Evolutionary conservation across 2,797 vertebrate genomes (phyloP).

Genomic region (Hephaestus fuliginosus): DNA sequence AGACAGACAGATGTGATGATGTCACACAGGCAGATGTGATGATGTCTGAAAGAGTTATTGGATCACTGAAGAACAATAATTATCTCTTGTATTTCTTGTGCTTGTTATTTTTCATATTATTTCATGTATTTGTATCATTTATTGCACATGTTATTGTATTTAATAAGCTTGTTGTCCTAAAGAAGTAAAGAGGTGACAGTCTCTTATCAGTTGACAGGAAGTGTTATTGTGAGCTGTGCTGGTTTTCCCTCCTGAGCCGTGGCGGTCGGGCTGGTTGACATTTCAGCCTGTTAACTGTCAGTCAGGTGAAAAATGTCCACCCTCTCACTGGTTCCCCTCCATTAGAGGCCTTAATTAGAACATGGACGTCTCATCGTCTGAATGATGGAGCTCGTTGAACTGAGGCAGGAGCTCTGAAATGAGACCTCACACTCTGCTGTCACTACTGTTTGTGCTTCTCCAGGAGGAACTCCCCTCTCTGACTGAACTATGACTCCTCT

Average conservation of each 20-base stretch:
- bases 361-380: conserved; percentile 57
- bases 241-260: neutral
- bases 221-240: neutral
- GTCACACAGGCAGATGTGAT: neutral
- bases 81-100: too few species aligned
- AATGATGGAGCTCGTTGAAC: conserved; percentile 59
- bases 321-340: conserved; percentile 54
- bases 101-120: too few species aligned
- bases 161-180: too few species aligned
- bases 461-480: neutral
- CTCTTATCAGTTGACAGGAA: neutral
- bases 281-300: conserved; percentile 58
- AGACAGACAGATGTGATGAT: neutral
- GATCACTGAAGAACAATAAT: too few species aligned
- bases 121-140: too few species aligned
- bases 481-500: too few species aligned
- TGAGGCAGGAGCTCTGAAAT: conserved; percentile 34
- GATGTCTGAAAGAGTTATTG: too few species aligned
- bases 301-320: conserved; percentile 60
- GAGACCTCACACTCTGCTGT: conserved; percentile 16
- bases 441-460: neutral
- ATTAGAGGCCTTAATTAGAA: conserved; percentile 73
- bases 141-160: too few species aligned
- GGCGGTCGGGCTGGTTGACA: conserved; percentile 41
- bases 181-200: too few species aligned